Evolutionary conservation across 2,797 vertebrate species (phyloP).

Genomic region (Coregonus ussuriensis): DNA sequence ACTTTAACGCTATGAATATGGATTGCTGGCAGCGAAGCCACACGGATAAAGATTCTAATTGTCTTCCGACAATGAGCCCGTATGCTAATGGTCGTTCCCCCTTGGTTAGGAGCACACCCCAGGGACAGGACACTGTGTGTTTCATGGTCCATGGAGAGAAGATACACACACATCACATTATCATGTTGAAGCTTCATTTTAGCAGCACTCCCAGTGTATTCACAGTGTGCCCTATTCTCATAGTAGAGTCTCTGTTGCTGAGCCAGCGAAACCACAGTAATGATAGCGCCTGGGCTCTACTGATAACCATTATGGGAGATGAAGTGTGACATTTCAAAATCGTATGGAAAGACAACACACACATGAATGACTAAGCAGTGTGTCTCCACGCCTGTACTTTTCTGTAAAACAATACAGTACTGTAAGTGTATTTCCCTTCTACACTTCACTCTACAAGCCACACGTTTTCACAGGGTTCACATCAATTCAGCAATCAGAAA

Average conservation of each 20-base stretch:
- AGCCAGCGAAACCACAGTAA: slow-evolving; percentile 66
- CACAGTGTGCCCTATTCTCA: slow-evolving; percentile 60
- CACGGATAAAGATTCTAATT: slow-evolving; percentile 79
- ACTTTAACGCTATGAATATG: slow-evolving; percentile 69
- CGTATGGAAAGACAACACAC: slow-evolving; percentile 47
- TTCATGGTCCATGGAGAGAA: slow-evolving; percentile 56
- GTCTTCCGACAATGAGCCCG: slow-evolving; percentile 74
- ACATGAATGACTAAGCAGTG: too few species aligned
- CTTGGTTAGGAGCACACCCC: slow-evolving; percentile 65
- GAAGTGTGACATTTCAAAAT: slow-evolving; percentile 66
- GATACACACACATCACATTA: slow-evolving; percentile 43
- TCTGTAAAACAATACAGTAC: too few species aligned
- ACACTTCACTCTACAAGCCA: too few species aligned
- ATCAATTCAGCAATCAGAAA: slow-evolving; percentile 19
- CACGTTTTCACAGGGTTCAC: neutral
- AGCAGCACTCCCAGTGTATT: slow-evolving; percentile 20
- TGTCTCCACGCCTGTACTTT: too few species aligned
- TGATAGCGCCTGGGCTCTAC: slow-evolving; percentile 58
- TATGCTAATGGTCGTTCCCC: slow-evolving; percentile 78
- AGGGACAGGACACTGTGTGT: slow-evolving; percentile 62
- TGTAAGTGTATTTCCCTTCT: too few species aligned
- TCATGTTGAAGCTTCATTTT: slow-evolving; percentile 61
- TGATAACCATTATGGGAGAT: slow-evolving; percentile 67
- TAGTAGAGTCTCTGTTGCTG: slow-evolving; percentile 61
- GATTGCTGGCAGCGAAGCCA: slow-evolving; percentile 72